Percentiles rank a stretch among this genome's conserved stretches.
These are phyloP conservation scores for Petrosia ficiformis DNA, from an alignment of 37 sponge, comb jelly and placozoan genomes.

Conservation along the genomic window DNA sequence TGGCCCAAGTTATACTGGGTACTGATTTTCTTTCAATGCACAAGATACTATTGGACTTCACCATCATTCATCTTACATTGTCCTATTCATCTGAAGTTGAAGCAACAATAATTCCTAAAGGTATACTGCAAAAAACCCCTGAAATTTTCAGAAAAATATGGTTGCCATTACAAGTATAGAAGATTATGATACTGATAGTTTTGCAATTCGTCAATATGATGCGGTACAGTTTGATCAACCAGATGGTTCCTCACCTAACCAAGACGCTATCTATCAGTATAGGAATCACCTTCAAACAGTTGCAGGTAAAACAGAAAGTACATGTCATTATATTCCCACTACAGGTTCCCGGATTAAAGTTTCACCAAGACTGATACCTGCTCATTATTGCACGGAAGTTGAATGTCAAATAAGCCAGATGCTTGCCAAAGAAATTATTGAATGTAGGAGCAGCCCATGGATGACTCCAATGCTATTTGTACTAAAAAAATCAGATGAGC, in stretches of 20 bases:
- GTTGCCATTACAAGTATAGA: no score
- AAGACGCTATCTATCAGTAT: conserved; percentile 6
- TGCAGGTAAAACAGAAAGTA: conserved; percentile 42
- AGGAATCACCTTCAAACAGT: conserved; percentile 19
- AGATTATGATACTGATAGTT: no score
- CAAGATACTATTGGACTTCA: background rate
- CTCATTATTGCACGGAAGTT: conserved; percentile 44
- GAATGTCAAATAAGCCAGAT: conserved; percentile 32
- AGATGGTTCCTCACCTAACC: no score
- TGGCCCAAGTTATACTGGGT: conserved; percentile 50
- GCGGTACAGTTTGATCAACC: no score
- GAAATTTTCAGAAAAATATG: no score
- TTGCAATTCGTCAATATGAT: no score
- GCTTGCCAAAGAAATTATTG: conserved; percentile 25
- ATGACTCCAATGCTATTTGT: conserved; percentile 22
- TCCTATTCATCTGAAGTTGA: no score
- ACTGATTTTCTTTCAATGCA: conserved; percentile 31
- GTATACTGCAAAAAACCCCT: no score
- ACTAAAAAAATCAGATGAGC: conserved; percentile 5
- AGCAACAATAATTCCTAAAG: no score
- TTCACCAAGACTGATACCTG: conserved; percentile 41
- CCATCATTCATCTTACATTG: background rate
- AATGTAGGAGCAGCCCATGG: conserved; percentile 31
- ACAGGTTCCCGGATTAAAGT: conserved; percentile 24
- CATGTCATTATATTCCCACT: conserved; percentile 49